Percentiles rank a stretch among this genome's conserved stretches.
Evolutionary conservation across 35 echinoderm and acorn worm species (phyloP).

Genomic region (Patiria miniata): DNA sequence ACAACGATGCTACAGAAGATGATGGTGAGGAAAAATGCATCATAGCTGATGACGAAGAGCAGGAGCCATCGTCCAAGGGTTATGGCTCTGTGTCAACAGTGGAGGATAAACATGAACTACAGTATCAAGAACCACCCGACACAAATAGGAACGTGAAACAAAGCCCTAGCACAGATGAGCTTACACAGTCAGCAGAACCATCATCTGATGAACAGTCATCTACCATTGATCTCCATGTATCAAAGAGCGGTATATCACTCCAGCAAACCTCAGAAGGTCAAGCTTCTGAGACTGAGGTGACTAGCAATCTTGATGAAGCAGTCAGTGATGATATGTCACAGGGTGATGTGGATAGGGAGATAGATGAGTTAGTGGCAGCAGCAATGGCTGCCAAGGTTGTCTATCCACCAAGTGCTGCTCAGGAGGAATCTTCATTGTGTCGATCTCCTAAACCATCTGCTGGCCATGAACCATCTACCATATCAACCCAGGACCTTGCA

Average conservation of each 20-base stretch:
- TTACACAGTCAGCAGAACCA: not conserved
- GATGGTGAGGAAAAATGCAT: not conserved
- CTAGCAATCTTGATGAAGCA: not conserved
- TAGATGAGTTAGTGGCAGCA: not conserved
- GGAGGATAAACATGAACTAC: not conserved
- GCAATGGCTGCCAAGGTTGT: slow-evolving; percentile 17
- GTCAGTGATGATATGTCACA: not conserved
- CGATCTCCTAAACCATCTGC: too few relatives aligned
- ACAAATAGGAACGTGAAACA: not conserved
- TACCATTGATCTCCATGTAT: not conserved
- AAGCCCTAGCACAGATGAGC: not conserved
- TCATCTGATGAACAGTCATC: not conserved
- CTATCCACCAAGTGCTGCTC: not conserved
- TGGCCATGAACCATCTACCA: too few relatives aligned
- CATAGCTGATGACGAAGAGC: not conserved
- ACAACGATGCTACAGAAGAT: not conserved
- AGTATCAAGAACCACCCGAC: not conserved
- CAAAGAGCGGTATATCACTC: not conserved
- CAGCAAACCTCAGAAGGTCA: not conserved
- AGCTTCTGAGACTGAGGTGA: not conserved
- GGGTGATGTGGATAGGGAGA: not conserved
- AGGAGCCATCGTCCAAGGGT: not conserved
- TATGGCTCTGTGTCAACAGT: not conserved
- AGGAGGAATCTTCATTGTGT: not conserved
- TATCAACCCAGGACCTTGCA: not conserved